Percentiles rank a stretch among this genome's conserved stretches.
These are phyloP conservation scores for Dendrolimus kikuchii DNA, from an alignment of 1,140 invertebrate species.

Conservation along the genomic window DNA sequence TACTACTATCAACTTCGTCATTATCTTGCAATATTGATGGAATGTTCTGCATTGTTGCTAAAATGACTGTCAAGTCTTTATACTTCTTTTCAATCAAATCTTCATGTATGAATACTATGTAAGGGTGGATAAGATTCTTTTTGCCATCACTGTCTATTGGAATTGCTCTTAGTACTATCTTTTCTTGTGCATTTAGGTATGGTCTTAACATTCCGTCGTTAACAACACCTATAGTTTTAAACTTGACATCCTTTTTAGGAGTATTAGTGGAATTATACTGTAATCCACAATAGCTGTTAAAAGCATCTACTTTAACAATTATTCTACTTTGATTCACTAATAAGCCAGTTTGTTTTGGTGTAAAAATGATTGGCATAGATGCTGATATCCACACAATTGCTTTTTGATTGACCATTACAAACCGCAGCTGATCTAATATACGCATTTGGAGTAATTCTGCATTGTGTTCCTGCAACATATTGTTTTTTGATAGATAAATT, in stretches of 20 bases:
- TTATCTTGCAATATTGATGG: conserved; percentile 37
- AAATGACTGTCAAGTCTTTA: conserved; percentile 43
- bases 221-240: conserved; percentile 52
- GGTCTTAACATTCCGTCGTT: conserved; percentile 44
- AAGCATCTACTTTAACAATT: conserved; percentile 57
- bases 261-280: conserved; percentile 14
- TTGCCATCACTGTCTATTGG: conserved; percentile 61
- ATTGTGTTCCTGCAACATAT: conserved; percentile 69
- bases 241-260: conserved; percentile 27
- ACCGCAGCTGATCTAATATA: conserved; percentile 71
- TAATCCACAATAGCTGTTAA: conserved; percentile 34
- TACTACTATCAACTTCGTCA: conserved; percentile 33
- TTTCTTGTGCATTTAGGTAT: conserved; percentile 43
- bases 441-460: conserved; percentile 68
- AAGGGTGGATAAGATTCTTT: conserved; percentile 61
- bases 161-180: conserved; percentile 43
- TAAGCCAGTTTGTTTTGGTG: conserved; percentile 54
- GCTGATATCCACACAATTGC: conserved; percentile 73
- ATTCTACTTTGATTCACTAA: conserved; percentile 52
- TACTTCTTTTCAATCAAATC: conserved; percentile 43
- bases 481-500: not conserved
- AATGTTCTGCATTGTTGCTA: conserved; percentile 55
- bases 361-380: conserved; percentile 60
- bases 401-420: conserved; percentile 70
- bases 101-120: conserved; percentile 60